Base-by-base conservation (phyloP, 2,888 invertebrate species). In the Emmelina monodactyla region DNA sequence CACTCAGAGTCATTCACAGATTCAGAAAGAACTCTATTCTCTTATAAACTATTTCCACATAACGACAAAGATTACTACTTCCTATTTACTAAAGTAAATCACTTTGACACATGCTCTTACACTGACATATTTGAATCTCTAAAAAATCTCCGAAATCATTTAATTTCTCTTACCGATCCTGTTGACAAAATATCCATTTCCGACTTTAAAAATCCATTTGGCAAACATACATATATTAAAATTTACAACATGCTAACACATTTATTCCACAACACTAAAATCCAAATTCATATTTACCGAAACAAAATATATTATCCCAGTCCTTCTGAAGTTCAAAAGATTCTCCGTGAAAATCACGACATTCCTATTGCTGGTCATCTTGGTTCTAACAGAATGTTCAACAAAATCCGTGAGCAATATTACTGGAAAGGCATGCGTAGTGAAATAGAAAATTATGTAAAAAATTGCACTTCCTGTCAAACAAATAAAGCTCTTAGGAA, bases 341-440 rank as follows among this genome's bases (percentile, higher is more conserved):
- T 41, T n/a, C 25, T 39, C 9, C 30, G 28, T 15, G 42, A 42
- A 34, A 39, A 39, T 30, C 42, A 39, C 16, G 36, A 34, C 19
- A 29, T 32, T 7, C 38, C 38, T 2, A 40, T 38, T 5, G 42
- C 40, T 15, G 38, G 40, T 14, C 42, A 42, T 14, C 30, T 28
- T 3, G 38, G 38, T n/a, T 16, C 32, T 2, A 19, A 22, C 1
- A 14, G 40, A 14, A 42, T 40, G 38, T 25, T 14, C 5, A 37
- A 35, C 2, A 31, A 36, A 22, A 37, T 40, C n/a, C 29, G 34
- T 22, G 32, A 28, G 5, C 2, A 9, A 3, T 43, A 34, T 13
- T 37, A 38, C 14, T 44, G 41, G 41, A 39, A 38, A 16, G 14
- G 15, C 3, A 44, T 41, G 41, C 37, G 34, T 2, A 12, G 25